Evolutionary conservation across 2,113 vertebrate genomes (phyloP).

Genomic region (Equus quagga): DNA sequence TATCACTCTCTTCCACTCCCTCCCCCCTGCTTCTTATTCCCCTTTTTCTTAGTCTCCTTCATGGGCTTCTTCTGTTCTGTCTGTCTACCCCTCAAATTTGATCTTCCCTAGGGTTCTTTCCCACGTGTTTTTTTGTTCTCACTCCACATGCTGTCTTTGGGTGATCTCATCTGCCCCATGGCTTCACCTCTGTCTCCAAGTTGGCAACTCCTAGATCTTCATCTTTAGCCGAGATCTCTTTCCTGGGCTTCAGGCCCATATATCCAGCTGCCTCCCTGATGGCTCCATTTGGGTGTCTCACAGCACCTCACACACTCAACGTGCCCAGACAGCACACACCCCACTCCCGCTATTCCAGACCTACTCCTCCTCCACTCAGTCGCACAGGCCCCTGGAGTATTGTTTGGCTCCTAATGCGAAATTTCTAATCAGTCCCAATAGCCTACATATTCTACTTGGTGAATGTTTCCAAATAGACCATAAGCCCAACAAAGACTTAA

Average conservation of each 20-base stretch:
- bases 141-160: not conserved
- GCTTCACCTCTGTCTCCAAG: conserved; percentile 48
- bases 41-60: not conserved
- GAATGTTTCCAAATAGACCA: conserved; percentile 2
- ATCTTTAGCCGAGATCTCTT: conserved; percentile 42
- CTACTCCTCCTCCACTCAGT: not conserved
- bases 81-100: not conserved
- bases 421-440: conserved; percentile 26
- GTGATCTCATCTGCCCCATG: conserved; percentile 62
- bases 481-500: not conserved
- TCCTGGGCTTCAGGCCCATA: conserved; percentile 57
- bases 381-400: not conserved
- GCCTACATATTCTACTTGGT: conserved; percentile 31
- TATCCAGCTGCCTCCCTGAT: conserved; percentile 57
- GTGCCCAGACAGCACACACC: not conserved
- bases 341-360: not conserved
- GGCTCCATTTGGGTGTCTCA: conserved; percentile 45
- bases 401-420: conserved; percentile 18
- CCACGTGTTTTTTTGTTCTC: not conserved
- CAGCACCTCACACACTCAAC: conserved; percentile 8
- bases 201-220: conserved; percentile 53
- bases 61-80: not conserved
- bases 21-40: not conserved
- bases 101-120: not conserved
- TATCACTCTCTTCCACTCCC: not conserved